Base-by-base conservation (phyloP, 2,888 invertebrate species). In the Pollenia labialis region DNA sequence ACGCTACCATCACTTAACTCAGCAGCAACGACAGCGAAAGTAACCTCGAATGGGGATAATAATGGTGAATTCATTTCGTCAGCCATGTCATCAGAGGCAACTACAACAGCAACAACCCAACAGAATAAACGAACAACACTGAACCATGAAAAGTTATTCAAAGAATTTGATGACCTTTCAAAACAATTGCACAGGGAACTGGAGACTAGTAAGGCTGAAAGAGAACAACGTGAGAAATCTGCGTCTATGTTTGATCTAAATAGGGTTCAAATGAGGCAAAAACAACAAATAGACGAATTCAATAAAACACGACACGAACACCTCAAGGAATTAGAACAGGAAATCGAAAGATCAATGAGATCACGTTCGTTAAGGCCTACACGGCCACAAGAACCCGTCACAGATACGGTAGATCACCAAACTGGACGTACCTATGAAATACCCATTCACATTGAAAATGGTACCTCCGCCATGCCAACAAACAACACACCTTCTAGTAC, bases 121-220 rank as follows among this genome's bases (percentile, higher is more conserved):
- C 56, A 58, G 6, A 52, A 42, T 23, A 77, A 76, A 82, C 81
- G 72, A 71, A 85, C 83, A 89, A 89, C 52, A 81, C 80, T 85
- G 16, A 80, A 92, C 87, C 91, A 90, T 88, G 93, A 93, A 87
- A 91, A 90, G 88, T 90, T 93, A 50, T 93, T 93, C 91, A 93
- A 93, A 90, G 93, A 93, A 89, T 93, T 93, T 85, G 93, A 93
- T 80, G 91, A 92, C 50, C 89, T 93, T n/a, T 92, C 93, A 4
- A 92, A 92, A 84, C 90, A 92, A 71, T 90, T 93, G 69, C 90
- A 92, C 71, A 90, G 90, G 77, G 93, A 93, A 87, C 89, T 93
- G 81, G 91, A 91, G 16, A 89, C 90, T 11, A 90, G 91, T 11
- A 91, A 90, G n/a, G 89, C 89, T 48, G 88, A 88, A 23, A 88